phyloP scores from a whole-genome alignment of 37 sponge, comb jelly and placozoan species.

The Lycopodina hypogea region DNA sequence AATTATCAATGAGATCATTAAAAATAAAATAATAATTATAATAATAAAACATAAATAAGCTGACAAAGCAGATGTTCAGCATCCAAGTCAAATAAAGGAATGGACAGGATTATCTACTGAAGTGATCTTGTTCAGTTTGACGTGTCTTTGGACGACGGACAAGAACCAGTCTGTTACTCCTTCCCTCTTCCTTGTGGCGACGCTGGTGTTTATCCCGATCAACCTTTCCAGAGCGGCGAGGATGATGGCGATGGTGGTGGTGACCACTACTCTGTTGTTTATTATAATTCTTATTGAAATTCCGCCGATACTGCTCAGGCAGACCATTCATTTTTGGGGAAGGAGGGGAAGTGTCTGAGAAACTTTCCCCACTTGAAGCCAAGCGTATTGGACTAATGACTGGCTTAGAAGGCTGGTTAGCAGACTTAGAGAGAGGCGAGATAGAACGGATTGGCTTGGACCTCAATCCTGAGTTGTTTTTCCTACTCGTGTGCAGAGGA shows the following conservation, averaged over 20 bases:
- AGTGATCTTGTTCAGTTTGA: neutral
- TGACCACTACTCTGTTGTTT: constrained; percentile 11
- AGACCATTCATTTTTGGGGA: constrained; percentile 19
- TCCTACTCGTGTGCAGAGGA: neutral
- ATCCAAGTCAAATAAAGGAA: too few relatives aligned
- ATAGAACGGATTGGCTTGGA: neutral
- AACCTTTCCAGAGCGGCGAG: neutral
- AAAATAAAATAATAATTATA: too few relatives aligned
- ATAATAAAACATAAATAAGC: too few relatives aligned
- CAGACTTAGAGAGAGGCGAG: neutral
- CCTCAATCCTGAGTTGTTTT: neutral
- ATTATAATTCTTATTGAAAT: neutral
- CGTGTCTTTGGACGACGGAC: neutral
- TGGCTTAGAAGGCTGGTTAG: constrained; percentile 23
- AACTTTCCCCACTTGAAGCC: constrained; percentile 16
- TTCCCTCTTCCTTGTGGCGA: constrained; percentile 1
- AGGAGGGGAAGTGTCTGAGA: neutral
- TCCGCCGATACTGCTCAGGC: constrained; percentile 17
- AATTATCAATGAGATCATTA: too few relatives aligned
- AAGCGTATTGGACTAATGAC: constrained; percentile 42
- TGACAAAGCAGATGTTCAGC: too few relatives aligned
- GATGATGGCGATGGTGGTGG: constrained; percentile 18
- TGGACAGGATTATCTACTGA: too few relatives aligned
- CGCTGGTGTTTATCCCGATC: constrained; percentile 1
- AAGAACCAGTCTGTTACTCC: neutral